Evolutionary conservation across 2,888 invertebrate genomes (phyloP).

Genomic region (Maniola hyperantus): DNA sequence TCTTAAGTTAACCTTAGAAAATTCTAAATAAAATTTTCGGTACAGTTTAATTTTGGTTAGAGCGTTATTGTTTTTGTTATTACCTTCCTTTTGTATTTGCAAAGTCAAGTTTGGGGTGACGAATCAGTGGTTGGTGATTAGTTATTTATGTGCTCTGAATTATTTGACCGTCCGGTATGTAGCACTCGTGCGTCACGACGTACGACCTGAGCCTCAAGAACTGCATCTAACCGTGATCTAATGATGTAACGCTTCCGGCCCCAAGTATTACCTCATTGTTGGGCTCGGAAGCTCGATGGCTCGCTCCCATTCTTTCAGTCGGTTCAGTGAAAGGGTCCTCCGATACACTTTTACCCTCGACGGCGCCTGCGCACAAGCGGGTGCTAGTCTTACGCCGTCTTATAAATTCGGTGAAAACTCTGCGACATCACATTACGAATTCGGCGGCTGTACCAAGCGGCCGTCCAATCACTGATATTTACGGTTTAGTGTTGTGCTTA

Average conservation of each 20-base stretch:
- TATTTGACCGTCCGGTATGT: constrained; percentile 36
- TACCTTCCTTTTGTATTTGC: background rate
- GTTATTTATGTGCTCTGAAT: constrained; percentile 3
- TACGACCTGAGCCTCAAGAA: constrained; percentile 50
- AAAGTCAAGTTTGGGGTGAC: constrained; percentile 11
- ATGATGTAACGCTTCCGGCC: constrained; percentile 74
- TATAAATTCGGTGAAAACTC: constrained; percentile 81
- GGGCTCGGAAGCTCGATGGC: constrained; percentile 71
- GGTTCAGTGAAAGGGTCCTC: constrained; percentile 79
- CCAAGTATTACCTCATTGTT: constrained; percentile 71
- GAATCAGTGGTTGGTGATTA: background rate
- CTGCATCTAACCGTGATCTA: constrained; percentile 65
- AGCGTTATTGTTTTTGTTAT: background rate
- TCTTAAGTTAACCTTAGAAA: too few species aligned
- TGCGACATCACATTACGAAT: constrained; percentile 78
- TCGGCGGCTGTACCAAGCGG: constrained; percentile 76
- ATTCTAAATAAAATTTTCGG: too few species aligned
- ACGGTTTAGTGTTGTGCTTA: constrained; percentile 59
- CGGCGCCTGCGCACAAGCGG: constrained; percentile 52
- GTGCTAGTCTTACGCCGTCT: constrained; percentile 67
- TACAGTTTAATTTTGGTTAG: background rate
- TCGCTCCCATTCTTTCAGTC: constrained; percentile 79
- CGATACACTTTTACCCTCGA: constrained; percentile 77
- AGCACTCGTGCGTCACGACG: constrained; percentile 50
- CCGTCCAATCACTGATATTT: constrained; percentile 63